Evolutionary conservation across 2,113 vertebrate species (phyloP).

Genomic region (Paramisgurnus dabryanus): DNA sequence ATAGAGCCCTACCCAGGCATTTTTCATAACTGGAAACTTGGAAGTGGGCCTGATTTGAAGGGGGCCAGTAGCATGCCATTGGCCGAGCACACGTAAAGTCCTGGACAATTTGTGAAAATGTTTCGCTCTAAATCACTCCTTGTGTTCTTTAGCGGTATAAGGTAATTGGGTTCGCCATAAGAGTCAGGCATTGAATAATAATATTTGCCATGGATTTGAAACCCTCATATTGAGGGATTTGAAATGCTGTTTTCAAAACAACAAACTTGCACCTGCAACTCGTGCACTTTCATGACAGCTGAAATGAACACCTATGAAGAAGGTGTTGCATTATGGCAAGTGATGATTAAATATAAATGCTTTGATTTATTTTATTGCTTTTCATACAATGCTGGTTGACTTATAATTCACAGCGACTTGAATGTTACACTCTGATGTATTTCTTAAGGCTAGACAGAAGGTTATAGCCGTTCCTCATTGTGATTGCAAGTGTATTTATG

Average conservation of each 20-base stretch:
- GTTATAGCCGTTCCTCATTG: conserved; percentile 38
- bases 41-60: conserved; percentile 60
- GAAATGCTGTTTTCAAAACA: conserved; percentile 27
- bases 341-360: conserved; percentile 67
- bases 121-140: conserved; percentile 62
- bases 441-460: conserved; percentile 35
- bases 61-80: conserved; percentile 46
- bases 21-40: conserved; percentile 71
- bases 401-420: conserved; percentile 58
- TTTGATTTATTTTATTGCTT: conserved; percentile 72
- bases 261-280: not conserved
- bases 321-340: conserved; percentile 60
- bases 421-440: conserved; percentile 35
- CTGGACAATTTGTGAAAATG: conserved; percentile 63
- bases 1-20: conserved; percentile 71
- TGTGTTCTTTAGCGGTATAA: conserved; percentile 51
- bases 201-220: conserved; percentile 26
- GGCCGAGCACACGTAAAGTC: conserved; percentile 47
- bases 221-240: not conserved
- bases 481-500: conserved; percentile 42
- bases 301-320: conserved; percentile 10
- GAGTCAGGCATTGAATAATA: conserved; percentile 47
- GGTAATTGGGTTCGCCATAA: conserved; percentile 63
- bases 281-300: not conserved
- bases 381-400: conserved; percentile 71